These are phyloP conservation scores for Hydractinia echinata DNA, from an alignment of 30 jellyfish, hydroid and myxozoan species.

Conservation along the genomic window DNA sequence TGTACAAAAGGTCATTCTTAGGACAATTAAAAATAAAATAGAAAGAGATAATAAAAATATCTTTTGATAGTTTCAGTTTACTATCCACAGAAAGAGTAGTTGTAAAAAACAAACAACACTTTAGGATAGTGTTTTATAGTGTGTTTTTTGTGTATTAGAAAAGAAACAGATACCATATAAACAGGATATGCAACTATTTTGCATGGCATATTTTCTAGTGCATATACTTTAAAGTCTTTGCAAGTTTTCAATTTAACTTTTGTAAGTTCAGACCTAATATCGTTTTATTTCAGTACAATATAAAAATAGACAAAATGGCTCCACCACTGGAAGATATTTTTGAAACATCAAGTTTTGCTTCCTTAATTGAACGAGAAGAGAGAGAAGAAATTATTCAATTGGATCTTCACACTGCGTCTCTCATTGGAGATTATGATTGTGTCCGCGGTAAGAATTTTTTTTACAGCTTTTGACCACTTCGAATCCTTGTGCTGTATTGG, in stretches of 20 bases:
- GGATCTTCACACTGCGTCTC: constrained; percentile 80
- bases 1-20: too few species aligned
- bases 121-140: too few species aligned
- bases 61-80: too few species aligned
- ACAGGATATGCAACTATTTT: not conserved
- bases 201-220: not conserved
- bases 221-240: not conserved
- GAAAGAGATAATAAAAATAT: too few species aligned
- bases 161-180: not conserved
- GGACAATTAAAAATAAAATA: too few species aligned
- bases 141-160: too few species aligned
- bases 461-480: not conserved
- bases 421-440: constrained; percentile 74
- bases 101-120: too few species aligned
- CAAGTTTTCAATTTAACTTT: not conserved
- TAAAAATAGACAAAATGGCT: not conserved
- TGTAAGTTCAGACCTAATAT: not conserved
- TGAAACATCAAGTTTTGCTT: constrained; percentile 35
- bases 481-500: too few species aligned
- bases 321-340: constrained; percentile 28
- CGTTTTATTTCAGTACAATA: not conserved
- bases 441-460: constrained; percentile 37
- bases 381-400: constrained; percentile 64
- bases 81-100: too few species aligned
- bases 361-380: constrained; percentile 58